Evolutionary conservation across 1,140 invertebrate genomes (phyloP).

Genomic region (Eubasilissa regina): DNA sequence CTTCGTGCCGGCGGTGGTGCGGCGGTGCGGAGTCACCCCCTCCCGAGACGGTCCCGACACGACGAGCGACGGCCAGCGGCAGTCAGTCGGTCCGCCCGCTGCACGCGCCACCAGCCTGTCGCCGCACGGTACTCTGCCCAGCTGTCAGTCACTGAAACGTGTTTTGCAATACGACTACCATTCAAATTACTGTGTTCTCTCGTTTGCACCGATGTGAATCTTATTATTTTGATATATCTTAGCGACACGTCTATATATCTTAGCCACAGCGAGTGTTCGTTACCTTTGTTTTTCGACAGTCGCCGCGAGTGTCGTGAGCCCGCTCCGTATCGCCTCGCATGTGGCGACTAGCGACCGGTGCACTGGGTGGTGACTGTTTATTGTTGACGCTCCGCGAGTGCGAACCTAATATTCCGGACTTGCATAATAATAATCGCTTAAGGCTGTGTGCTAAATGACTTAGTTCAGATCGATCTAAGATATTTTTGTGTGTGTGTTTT

Average conservation of each 20-base stretch:
- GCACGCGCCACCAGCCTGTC: slow-evolving; percentile 14
- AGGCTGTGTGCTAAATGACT: slow-evolving; percentile 30
- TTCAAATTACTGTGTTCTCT: no score
- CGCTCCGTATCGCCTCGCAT: neutral
- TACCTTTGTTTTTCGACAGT: slow-evolving; percentile 18
- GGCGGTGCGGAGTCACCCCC: slow-evolving; percentile 7
- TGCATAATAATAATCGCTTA: slow-evolving; percentile 13
- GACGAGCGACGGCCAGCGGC: neutral
- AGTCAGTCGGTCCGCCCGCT: slow-evolving; percentile 1
- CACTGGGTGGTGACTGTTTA: neutral
- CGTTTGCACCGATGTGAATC: neutral
- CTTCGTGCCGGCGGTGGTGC: neutral
- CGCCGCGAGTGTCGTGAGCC: neutral
- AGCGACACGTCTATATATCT: no score
- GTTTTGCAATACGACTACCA: no score
- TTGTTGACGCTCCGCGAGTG: slow-evolving; percentile 13
- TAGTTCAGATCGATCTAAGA: neutral
- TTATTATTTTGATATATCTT: neutral
- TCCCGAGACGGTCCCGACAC: no score
- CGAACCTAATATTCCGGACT: slow-evolving; percentile 16
- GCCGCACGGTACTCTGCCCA: slow-evolving; percentile 2
- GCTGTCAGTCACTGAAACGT: neutral
- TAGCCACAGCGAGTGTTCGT: neutral
- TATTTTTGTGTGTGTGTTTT: slow-evolving; percentile 24
- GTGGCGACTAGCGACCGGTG: neutral